Evolutionary conservation across 2,113 vertebrate species (phyloP).

Genomic region (Antechinus stuartii): DNA sequence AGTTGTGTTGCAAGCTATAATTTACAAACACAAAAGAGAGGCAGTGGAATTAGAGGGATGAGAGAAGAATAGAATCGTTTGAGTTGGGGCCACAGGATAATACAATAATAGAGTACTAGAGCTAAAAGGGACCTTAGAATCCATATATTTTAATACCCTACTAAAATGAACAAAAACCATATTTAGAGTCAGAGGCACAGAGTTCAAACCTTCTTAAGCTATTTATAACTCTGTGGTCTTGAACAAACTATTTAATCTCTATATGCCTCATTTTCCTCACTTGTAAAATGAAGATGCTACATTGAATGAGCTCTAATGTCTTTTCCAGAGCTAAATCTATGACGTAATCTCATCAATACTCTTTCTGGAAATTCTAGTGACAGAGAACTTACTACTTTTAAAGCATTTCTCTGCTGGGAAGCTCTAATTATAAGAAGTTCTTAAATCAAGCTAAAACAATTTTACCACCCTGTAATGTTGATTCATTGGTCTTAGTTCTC

Average conservation of each 20-base stretch:
- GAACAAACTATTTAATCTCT: not conserved
- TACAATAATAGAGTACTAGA: not conserved
- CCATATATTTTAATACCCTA: not conserved
- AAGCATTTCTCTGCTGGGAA: not conserved
- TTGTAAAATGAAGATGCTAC: conserved; percentile 12
- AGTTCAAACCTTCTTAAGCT: not conserved
- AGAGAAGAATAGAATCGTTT: not conserved
- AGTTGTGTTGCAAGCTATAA: not conserved
- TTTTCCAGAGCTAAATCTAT: not conserved
- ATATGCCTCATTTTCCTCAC: not conserved
- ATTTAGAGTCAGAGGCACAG: not conserved
- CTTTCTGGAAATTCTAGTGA: not conserved
- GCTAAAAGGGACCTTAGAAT: not conserved
- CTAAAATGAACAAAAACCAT: not conserved
- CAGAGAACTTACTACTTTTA: not conserved
- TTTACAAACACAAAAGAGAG: conserved; percentile 24
- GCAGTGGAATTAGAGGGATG: not conserved
- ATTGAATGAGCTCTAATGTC: not conserved
- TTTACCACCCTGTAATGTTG: not conserved
- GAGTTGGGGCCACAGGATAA: not conserved
- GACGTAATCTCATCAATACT: not conserved
- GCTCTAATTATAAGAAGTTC: not conserved
- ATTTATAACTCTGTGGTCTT: not conserved
- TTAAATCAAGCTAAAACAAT: not conserved
- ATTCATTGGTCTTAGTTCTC: not conserved